These are phyloP conservation scores for Pseudochromis fuscus DNA, from an alignment of 2,797 vertebrate species.

Conservation along the genomic window DNA sequence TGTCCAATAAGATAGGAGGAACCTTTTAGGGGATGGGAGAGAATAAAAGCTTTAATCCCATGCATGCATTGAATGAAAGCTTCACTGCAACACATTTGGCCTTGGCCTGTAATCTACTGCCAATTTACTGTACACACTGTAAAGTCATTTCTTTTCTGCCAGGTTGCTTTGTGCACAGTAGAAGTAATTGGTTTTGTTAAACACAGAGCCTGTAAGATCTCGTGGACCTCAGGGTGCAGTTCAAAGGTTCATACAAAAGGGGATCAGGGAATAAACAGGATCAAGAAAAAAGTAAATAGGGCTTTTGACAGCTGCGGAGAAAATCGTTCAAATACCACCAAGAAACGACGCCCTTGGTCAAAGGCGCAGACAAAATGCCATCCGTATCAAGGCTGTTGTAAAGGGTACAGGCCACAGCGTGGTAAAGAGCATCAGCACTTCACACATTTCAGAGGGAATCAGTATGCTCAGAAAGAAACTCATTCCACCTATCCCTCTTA, in stretches of 20 bases:
- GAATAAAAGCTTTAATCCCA: constrained; percentile 27
- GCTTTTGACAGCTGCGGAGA: constrained; percentile 6
- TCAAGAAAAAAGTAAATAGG: not conserved
- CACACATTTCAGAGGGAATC: constrained; percentile 54
- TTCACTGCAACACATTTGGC: constrained; percentile 6
- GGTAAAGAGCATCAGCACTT: constrained; percentile 28
- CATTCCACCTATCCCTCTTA: constrained; percentile 59
- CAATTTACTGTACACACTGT: not conserved
- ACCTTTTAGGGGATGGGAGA: constrained; percentile 83
- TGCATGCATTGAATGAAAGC: constrained; percentile 3
- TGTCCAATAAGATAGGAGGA: constrained; percentile 96
- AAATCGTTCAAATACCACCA: constrained; percentile 28
- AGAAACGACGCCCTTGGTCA: not conserved
- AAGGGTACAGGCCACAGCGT: not conserved
- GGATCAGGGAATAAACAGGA: not conserved
- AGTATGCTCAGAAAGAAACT: constrained; percentile 55
- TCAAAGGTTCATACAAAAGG: not conserved
- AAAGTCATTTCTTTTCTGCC: not conserved
- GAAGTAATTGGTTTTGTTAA: constrained; percentile 37
- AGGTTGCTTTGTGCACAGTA: constrained; percentile 5
- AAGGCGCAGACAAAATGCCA: constrained; percentile 1
- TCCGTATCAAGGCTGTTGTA: constrained; percentile 3
- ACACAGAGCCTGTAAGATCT: constrained; percentile 1
- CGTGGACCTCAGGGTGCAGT: not conserved
- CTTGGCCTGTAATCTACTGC: not conserved